A percentile compares a stretch with the other conserved stretches of the same genome.
Evolutionary conservation across 2,888 invertebrate species (phyloP).

Genomic region (Thera obeliscata): DNA sequence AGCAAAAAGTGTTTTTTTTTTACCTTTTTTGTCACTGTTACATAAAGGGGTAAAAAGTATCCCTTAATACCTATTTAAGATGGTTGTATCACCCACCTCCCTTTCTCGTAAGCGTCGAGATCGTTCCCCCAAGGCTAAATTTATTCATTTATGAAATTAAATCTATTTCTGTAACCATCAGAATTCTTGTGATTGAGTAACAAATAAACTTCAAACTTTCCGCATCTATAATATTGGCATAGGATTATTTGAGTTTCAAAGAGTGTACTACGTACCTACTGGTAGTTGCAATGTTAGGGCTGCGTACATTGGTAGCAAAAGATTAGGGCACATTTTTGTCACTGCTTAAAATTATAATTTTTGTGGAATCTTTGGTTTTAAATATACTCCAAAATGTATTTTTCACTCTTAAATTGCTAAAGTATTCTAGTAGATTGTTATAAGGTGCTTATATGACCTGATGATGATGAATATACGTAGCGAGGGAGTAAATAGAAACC

Average conservation of each 20-base stretch:
- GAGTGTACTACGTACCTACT: neutral
- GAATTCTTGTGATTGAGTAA: neutral
- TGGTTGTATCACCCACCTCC: neutral
- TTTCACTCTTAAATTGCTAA: too few species aligned
- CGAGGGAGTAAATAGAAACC: too few species aligned
- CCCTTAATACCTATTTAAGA: neutral
- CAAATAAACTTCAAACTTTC: neutral
- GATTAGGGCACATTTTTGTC: too few species aligned
- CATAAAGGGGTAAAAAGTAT: neutral
- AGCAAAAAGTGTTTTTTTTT: too few species aligned
- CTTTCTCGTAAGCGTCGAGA: neutral
- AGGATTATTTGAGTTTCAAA: neutral
- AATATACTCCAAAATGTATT: too few species aligned
- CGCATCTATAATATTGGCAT: constrained; percentile 3
- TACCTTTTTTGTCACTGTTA: too few species aligned
- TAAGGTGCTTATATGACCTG: too few species aligned
- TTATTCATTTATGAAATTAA: neutral
- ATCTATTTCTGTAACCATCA: neutral
- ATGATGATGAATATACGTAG: too few species aligned
- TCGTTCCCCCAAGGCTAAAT: neutral
- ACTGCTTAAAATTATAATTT: too few species aligned
- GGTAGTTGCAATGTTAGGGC: neutral
- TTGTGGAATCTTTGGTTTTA: too few species aligned
- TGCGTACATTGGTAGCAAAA: neutral
- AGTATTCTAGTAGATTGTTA: too few species aligned